Conservation (phyloP, 2,113 vertebrate species). For the Chaetorhynchus papuensis region DNA sequence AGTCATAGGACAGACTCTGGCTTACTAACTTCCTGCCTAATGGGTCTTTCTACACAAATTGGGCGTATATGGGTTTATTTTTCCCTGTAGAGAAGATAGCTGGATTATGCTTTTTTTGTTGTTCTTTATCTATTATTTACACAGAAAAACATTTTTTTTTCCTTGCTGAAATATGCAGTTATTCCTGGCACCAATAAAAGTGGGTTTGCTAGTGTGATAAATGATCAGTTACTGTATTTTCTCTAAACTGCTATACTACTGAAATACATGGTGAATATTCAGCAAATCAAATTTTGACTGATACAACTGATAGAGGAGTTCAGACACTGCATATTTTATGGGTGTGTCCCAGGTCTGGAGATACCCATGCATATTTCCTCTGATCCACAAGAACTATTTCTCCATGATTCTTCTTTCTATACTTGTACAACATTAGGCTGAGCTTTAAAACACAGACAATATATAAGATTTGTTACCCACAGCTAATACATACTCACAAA, state of each 20-base stretch:
- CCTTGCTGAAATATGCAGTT: slow-evolving; percentile 45
- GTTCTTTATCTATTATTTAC: slow-evolving; percentile 77
- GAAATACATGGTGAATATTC: neutral
- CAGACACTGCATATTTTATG: neutral
- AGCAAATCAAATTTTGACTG: neutral
- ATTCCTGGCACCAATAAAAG: slow-evolving; percentile 65
- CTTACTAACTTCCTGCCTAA: slow-evolving; percentile 73
- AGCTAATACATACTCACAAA: neutral
- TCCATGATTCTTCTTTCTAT: neutral
- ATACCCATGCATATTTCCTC: neutral
- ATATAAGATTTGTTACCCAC: neutral
- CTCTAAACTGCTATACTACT: neutral
- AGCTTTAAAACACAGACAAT: neutral
- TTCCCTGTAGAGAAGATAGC: slow-evolving; percentile 55
- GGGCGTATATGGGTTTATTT: slow-evolving; percentile 54
- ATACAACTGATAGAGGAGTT: neutral
- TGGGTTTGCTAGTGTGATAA: slow-evolving; percentile 3
- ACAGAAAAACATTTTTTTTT: slow-evolving; percentile 44
- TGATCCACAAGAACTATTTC: neutral
- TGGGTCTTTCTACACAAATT: slow-evolving; percentile 64
- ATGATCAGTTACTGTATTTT: slow-evolving; percentile 1
- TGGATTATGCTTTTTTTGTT: slow-evolving; percentile 49
- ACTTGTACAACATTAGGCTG: neutral
- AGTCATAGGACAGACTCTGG: slow-evolving; percentile 37
- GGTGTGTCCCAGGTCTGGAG: neutral